Evolutionary conservation across 2,888 invertebrate genomes (phyloP), one percentile per base, ranked within the genome.

Genomic region (Lasioglossum villosulum): DNA sequence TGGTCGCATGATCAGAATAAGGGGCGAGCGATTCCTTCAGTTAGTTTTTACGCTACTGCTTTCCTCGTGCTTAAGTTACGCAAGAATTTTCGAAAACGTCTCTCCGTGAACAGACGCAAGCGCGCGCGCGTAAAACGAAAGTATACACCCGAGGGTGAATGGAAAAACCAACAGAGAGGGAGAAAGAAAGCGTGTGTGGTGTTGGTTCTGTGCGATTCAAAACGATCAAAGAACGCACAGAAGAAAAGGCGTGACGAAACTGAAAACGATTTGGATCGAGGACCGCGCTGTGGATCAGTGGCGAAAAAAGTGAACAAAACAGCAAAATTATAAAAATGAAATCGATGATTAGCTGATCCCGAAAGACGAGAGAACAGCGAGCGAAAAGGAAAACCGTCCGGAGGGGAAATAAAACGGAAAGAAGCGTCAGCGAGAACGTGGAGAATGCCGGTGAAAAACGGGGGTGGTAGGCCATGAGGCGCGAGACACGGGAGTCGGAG

Each of bases 11-110:
- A 83, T 86, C 82, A 84, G 91, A 93, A 93, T 93, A 90, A 93
- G 93, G 93, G 94, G 92, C 93, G 92, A 93, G 91, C 92, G 92
- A 92, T 87, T 37, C 83, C 82, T 90, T 90, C 86, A 85, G 90
- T 90, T 89, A 91, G 91, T 92, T 66, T 66, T 66, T 93, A 93
- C 88, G 81, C 86, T 90, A 89, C 73, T 84, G 75, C 75, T 82
- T 76, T 75, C 63, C 78, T 72, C 52, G 56, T 86, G 75, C 90
- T 90, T 88, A 89, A 89, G 89, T 83, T 68, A 87, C 87, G 89
- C 85, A 83, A 84, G 37, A 85, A 66, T 56, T 73, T 75, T 78
- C 86, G 75, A 63, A 23, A 39, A 72, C 23, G 34, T 34, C 23
- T 34, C 12, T 12, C 39, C n/a, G 45, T 63, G 79, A 45, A 68